A percentile compares a stretch with the other conserved stretches of the same genome.
Evolutionary conservation across 2,113 vertebrate species (phyloP).

Genomic region (Collichthys lucidus): DNA sequence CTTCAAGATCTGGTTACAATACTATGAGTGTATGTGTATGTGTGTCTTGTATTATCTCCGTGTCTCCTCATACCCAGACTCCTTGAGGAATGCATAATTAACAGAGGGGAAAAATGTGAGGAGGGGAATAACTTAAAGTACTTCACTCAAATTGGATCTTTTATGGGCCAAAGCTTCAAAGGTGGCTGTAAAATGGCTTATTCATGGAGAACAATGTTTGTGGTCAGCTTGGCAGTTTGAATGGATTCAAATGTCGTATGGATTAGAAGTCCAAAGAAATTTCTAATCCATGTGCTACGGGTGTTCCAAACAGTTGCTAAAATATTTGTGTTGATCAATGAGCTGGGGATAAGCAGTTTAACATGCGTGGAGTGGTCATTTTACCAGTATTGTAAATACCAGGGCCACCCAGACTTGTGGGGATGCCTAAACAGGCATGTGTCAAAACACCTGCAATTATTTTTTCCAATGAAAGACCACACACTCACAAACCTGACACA

Average conservation of each 20-base stretch:
- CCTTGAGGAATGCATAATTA: slow-evolving; percentile 32
- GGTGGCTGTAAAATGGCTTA: not conserved
- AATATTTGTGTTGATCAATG: not conserved
- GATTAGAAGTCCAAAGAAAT: not conserved
- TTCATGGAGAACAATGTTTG: slow-evolving; percentile 3
- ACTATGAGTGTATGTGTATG: not conserved
- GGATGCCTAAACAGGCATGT: not conserved
- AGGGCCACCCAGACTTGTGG: not conserved
- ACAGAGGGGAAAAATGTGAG: not conserved
- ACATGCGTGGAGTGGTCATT: not conserved
- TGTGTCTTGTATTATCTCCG: slow-evolving; percentile 31
- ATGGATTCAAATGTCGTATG: not conserved
- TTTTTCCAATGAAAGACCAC: not conserved
- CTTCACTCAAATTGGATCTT: not conserved
- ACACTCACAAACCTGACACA: not conserved
- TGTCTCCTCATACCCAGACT: slow-evolving; percentile 29
- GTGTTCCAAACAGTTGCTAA: not conserved
- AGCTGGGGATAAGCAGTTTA: not conserved
- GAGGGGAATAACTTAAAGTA: not conserved
- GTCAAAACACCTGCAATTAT: not conserved
- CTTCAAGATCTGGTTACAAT: slow-evolving; percentile 51
- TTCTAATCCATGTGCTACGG: not conserved
- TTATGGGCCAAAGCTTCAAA: not conserved
- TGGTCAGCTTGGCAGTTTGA: not conserved
- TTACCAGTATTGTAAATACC: not conserved